Evolutionary conservation across 64 coral and sea anemone species (phyloP), one percentile per base, ranked within the genome.

Genomic region (Dendrophyllia cribrosa): DNA sequence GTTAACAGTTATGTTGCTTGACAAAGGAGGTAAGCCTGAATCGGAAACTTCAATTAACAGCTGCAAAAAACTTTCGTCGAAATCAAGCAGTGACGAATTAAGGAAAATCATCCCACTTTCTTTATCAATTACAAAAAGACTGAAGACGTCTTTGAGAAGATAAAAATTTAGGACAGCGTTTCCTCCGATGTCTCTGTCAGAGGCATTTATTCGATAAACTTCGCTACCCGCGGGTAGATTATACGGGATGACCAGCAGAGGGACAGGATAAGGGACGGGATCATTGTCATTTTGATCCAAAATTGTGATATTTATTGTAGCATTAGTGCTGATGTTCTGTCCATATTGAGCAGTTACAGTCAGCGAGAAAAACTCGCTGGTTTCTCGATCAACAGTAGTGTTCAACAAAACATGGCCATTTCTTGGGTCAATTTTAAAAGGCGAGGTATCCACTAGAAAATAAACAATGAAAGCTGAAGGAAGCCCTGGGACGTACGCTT

Each of bases 201-300:
- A 67, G 10, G 90, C 90, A 43, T 92, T 92, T 58, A 92, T 43
- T n/a, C 56, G 79, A 34, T 23, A 65, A 11, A 92, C 14, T 34
- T 82, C 63, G 16, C 59, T 76, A 13, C 72, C 90, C n/a, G 11
- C 24, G 15, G 90, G 71, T 20, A 92, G 59, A n/a, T 82, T 92
- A 45, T 71, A 86, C 45, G 90, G 90, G 21, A 92, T 69, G 44
- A 50, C 63, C 66, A 46, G 48, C 55, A 44, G 19, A 60, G 89
- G 53, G 4, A 75, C 20, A 15, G 55, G 80, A 51, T 48, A 7
- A 64, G 65, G 56, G 75, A 86, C 20, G 10, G 90, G 90, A 6
- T 80, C 70, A 66, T 92, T 92, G 48, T 92, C 90, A 65, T 92
- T 92, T 48, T 56, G 10, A 76, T 92, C 90, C n/a, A 86, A 43